Percentiles rank a stretch among this genome's conserved stretches.
Conservation (phyloP, 2,888 invertebrate genomes). For the Drosophila borborema region DNA sequence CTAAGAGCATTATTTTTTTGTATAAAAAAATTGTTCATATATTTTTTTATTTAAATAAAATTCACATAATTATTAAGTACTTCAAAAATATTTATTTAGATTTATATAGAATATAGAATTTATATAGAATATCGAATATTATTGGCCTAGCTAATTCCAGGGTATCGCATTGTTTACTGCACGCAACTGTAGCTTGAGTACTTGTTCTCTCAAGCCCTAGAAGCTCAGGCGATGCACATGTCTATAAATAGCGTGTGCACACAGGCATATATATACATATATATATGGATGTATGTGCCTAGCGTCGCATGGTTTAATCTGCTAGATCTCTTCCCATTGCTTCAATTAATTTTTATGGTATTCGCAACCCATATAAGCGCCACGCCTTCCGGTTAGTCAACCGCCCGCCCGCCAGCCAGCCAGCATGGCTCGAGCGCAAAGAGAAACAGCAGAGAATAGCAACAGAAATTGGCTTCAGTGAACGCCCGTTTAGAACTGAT, state of each 20-base stretch:
- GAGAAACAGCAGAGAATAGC: constrained; percentile 1
- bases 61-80: too few relatives aligned
- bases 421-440: constrained; percentile 38
- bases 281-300: too few relatives aligned
- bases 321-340: constrained; percentile 50
- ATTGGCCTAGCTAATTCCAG: constrained; percentile 15
- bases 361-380: constrained; percentile 69
- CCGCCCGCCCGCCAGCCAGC: constrained; percentile 9
- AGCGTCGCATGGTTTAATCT: constrained; percentile 40
- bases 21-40: too few relatives aligned
- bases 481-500: constrained; percentile 73
- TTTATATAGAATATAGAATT: too few relatives aligned
- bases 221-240: constrained; percentile 1
- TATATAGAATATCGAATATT: neutral
- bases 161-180: constrained; percentile 11
- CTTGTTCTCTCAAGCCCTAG: neutral
- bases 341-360: constrained; percentile 69
- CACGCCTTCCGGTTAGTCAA: constrained; percentile 39
- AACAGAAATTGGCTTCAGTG: constrained; percentile 53
- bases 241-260: neutral
- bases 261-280: neutral
- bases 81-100: too few relatives aligned
- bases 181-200: neutral
- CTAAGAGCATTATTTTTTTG: too few relatives aligned
- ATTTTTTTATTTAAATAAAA: too few relatives aligned